A percentile compares a stretch with the other conserved stretches of the same genome.
phyloP scores from a whole-genome alignment of 2,113 vertebrate species.

The Notothenia coriiceps region DNA sequence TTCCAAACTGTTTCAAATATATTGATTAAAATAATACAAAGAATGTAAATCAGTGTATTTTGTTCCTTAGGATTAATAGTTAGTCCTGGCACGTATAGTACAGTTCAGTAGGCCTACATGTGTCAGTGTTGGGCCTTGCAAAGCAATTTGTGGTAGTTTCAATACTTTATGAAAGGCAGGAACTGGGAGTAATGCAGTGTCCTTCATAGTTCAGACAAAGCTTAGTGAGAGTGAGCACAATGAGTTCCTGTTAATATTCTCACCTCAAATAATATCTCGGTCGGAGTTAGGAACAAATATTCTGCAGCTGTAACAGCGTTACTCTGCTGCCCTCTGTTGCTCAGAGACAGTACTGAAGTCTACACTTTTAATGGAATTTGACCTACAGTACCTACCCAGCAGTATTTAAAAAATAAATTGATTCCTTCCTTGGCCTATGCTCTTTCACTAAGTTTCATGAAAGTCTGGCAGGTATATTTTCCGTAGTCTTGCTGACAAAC shows the following conservation, averaged over 20 bases:
- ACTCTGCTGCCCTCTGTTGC: conserved; percentile 67
- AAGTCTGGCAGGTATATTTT: no score
- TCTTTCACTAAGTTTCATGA: no score
- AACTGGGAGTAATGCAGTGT: background rate
- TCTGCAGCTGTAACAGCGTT: conserved; percentile 4
- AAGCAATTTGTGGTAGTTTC: background rate
- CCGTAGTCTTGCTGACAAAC: no score
- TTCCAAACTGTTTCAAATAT: background rate
- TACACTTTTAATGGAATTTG: background rate
- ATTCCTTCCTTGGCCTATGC: no score
- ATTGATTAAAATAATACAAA: background rate
- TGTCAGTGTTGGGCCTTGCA: background rate
- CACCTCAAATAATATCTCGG: background rate
- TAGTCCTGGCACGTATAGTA: background rate
- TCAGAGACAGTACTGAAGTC: background rate
- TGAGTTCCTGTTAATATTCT: background rate
- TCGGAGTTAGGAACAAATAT: background rate
- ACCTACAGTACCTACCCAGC: background rate
- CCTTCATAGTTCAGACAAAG: background rate
- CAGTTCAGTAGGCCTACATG: background rate
- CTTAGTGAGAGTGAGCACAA: background rate
- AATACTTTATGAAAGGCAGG: background rate
- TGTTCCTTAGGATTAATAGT: background rate
- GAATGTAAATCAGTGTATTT: background rate
- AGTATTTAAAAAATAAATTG: no score